Evolutionary conservation across 2,888 invertebrate genomes (phyloP).

Genomic region (Andrena flavipes): DNA sequence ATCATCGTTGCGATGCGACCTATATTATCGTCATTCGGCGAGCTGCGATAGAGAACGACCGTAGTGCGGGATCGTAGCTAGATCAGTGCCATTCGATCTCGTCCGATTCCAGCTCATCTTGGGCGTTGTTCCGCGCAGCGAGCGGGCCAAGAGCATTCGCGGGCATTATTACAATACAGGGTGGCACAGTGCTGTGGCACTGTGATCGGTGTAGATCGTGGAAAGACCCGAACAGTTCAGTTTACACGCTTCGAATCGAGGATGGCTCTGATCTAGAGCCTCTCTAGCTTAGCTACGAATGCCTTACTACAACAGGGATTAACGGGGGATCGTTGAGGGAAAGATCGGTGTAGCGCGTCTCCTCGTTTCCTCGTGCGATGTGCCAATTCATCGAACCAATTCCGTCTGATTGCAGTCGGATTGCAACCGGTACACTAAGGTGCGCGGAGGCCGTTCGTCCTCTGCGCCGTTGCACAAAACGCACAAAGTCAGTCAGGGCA

Average conservation of each 20-base stretch:
- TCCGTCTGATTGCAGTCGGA: conserved; percentile 85
- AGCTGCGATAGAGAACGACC: conserved; percentile 34
- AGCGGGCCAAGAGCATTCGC: too few relatives aligned
- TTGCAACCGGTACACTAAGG: conserved; percentile 85
- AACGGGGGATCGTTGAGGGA: neutral
- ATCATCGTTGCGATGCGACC: conserved; percentile 49
- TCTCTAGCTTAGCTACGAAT: neutral
- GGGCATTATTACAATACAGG: too few relatives aligned
- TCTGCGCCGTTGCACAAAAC: conserved; percentile 84
- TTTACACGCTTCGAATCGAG: neutral
- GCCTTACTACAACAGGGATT: neutral
- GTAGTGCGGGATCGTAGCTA: conserved; percentile 42
- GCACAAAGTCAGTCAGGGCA: conserved; percentile 95
- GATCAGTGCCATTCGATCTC: conserved; percentile 52
- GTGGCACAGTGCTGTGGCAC: neutral
- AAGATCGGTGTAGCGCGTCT: conserved; percentile 59
- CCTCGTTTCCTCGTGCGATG: conserved; percentile 68
- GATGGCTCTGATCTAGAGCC: conserved; percentile 33
- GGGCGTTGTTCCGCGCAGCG: neutral
- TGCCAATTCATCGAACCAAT: conserved; percentile 74
- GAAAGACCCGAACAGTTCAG: neutral
- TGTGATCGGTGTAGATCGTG: neutral
- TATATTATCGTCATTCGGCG: conserved; percentile 18
- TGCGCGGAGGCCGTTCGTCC: conserved; percentile 85
- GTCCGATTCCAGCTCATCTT: neutral